Percentiles rank a stretch among this genome's conserved stretches.
Evolutionary conservation across 2,113 vertebrate species (phyloP).

Genomic region (Brevimyrus niger): DNA sequence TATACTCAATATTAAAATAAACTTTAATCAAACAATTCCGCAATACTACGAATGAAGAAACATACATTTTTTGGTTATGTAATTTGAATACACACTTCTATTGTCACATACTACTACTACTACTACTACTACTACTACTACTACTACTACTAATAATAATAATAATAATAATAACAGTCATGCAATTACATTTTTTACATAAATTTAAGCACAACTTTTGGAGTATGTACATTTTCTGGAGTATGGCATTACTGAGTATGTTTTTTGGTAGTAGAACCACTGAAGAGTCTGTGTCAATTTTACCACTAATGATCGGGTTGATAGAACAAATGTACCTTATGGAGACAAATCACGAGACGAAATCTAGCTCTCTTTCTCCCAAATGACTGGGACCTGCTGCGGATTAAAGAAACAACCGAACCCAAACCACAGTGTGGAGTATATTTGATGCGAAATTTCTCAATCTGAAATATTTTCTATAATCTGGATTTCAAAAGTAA

Average conservation of each 20-base stretch:
- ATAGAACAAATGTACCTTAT: not conserved
- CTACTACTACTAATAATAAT: not conserved
- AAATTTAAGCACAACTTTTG: not conserved
- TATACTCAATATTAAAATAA: not conserved
- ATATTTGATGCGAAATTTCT: not conserved
- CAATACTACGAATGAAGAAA: not conserved
- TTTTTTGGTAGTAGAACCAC: not conserved
- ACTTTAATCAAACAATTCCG: not conserved
- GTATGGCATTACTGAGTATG: not conserved
- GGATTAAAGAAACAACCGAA: not conserved
- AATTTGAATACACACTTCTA: not conserved
- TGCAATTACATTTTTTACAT: not conserved
- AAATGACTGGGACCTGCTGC: not conserved
- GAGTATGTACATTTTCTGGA: not conserved
- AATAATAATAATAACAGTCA: not conserved
- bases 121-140: no score
- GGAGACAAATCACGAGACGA: not conserved
- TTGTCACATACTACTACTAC: no score
- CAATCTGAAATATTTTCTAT: not conserved
- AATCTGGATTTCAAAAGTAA: not conserved
- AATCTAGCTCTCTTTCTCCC: not conserved
- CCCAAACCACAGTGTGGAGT: not conserved
- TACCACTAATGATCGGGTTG: not conserved
- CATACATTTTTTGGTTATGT: not conserved
- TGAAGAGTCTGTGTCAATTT: not conserved